phyloP scores from a whole-genome alignment of 1,140 invertebrate genomes.

The Pseudomyrmex flavicornis region DNA sequence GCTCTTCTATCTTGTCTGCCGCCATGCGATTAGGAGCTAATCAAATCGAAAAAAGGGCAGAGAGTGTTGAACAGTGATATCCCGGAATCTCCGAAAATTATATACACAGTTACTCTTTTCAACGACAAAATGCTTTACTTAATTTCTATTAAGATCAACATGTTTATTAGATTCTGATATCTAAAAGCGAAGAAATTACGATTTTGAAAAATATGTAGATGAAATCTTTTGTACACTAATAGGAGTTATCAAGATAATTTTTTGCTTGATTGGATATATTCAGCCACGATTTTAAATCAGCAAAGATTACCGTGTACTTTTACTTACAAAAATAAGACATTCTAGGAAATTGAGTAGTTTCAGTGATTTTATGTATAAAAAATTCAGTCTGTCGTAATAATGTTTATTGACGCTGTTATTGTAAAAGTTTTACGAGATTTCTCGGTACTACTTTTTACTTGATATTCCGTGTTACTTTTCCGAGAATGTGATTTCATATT shows the following conservation, averaged over 20 bases:
- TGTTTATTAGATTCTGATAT: no score
- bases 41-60: conserved; percentile 41
- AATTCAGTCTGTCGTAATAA: not conserved
- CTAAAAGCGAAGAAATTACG: no score
- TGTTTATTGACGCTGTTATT: not conserved
- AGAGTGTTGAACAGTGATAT: not conserved
- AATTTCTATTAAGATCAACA: no score
- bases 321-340: not conserved
- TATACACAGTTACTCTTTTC: not conserved
- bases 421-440: no score
- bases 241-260: no score
- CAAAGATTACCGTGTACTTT: no score
- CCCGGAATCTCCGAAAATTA: not conserved
- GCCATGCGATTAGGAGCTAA: not conserved
- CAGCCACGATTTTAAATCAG: no score
- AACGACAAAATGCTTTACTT: not conserved
- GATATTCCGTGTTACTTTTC: no score
- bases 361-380: not conserved
- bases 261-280: not conserved
- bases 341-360: not conserved
- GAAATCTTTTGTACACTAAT: no score
- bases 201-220: no score
- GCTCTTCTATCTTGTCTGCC: conserved; percentile 26
- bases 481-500: not conserved
- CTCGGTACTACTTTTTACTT: no score